These are phyloP conservation scores for Ctenomys sociabilis DNA, from an alignment of 2,113 vertebrate genomes.

Conservation along the genomic window DNA sequence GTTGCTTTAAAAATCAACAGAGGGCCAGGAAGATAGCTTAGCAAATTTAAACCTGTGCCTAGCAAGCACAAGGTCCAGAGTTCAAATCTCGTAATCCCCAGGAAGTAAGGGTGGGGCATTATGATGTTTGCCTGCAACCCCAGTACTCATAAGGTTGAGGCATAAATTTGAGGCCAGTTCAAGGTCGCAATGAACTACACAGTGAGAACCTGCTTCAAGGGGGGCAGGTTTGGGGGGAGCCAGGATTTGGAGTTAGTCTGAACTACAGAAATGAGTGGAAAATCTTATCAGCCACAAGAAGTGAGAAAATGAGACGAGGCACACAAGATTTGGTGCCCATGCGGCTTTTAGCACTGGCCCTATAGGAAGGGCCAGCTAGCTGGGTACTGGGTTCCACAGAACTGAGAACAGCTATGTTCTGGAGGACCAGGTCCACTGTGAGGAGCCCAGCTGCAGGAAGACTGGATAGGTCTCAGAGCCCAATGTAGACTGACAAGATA, in stretches of 20 bases:
- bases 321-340: neutral
- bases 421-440: neutral
- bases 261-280: neutral
- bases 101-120: neutral
- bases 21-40: too few relatives aligned
- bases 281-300: neutral
- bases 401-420: neutral
- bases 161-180: neutral
- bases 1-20: neutral
- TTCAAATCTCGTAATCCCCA: neutral
- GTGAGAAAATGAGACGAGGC: neutral
- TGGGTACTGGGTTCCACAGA: neutral
- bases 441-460: neutral
- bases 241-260: neutral
- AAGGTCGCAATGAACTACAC: neutral
- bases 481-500: neutral
- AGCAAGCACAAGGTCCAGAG: too few relatives aligned
- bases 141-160: neutral
- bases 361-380: neutral
- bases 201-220: neutral
- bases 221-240: neutral
- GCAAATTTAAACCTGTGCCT: too few relatives aligned
- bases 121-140: neutral
- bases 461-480: neutral
- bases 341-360: neutral